Evolutionary conservation across 2,888 invertebrate genomes (phyloP).

Genomic region (Leptinotarsa rubiginosa): DNA sequence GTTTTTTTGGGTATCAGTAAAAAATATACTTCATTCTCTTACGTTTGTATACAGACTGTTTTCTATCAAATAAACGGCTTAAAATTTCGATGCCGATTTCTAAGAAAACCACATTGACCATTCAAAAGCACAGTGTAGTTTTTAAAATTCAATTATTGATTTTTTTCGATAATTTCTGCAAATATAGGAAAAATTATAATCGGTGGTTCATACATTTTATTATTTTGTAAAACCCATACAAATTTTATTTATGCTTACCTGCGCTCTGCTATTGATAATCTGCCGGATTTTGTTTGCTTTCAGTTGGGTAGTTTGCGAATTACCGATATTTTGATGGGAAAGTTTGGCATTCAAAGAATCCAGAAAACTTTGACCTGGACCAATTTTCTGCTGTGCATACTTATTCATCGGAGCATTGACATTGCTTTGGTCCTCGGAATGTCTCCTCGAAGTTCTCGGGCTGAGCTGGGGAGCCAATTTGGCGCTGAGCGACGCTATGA

Average conservation of each 20-base stretch:
- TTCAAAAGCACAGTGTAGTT: no score
- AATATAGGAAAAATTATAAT: no score
- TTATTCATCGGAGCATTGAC: slow-evolving; percentile 39
- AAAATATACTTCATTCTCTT: no score
- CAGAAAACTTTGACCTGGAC: slow-evolving; percentile 75
- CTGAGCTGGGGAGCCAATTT: slow-evolving; percentile 75
- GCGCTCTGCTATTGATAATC: slow-evolving; percentile 79
- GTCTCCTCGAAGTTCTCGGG: slow-evolving; percentile 70
- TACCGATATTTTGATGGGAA: slow-evolving; percentile 70
- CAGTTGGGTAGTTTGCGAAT: slow-evolving; percentile 66
- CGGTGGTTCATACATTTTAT: no score
- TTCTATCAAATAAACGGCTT: no score
- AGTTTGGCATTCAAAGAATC: slow-evolving; percentile 86
- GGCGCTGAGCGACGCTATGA: slow-evolving; percentile 80
- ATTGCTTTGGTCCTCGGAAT: slow-evolving; percentile 62
- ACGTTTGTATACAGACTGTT: no score
- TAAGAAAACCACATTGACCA: no score
- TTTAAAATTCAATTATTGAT: no score
- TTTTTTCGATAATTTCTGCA: no score
- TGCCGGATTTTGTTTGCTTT: slow-evolving; percentile 78
- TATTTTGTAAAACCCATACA: background rate
- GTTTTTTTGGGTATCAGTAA: no score
- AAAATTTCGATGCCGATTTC: no score
- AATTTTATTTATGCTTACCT: slow-evolving; percentile 67
- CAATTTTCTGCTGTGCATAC: slow-evolving; percentile 57